A percentile compares a stretch with the other conserved stretches of the same genome.
phyloP scores from a whole-genome alignment of 2,113 vertebrate species.

The Barnardius zonarius region DNA sequence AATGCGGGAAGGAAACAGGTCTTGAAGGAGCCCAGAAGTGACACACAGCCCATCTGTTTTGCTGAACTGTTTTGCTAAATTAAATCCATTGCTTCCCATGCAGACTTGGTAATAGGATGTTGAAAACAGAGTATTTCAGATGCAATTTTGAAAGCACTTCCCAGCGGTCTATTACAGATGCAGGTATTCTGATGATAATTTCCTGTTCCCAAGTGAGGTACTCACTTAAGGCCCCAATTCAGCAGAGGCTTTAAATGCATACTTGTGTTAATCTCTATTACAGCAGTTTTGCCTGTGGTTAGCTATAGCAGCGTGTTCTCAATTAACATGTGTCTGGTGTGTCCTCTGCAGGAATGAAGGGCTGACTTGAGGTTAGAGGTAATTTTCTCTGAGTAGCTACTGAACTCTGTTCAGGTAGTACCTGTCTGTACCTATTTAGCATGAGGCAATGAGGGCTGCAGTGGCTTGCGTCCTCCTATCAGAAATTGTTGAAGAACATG shows the following conservation, averaged over 20 bases:
- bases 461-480: neutral
- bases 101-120: neutral
- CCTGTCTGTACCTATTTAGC: neutral
- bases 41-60: slow-evolving; percentile 6
- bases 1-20: neutral
- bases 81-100: slow-evolving; percentile 19
- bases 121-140: slow-evolving; percentile 32
- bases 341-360: slow-evolving; percentile 28
- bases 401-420: neutral
- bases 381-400: slow-evolving; percentile 6
- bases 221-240: neutral
- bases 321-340: slow-evolving; percentile 5
- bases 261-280: neutral
- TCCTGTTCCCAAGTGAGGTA: neutral
- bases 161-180: neutral
- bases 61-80: slow-evolving; percentile 17
- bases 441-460: accelerated
- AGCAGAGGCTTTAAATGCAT: neutral
- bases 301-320: slow-evolving; percentile 1
- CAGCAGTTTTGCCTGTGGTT: slow-evolving; percentile 37
- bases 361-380: slow-evolving; percentile 16
- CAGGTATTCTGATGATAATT: neutral
- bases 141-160: neutral
- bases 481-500: neutral
- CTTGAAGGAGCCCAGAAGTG: neutral